Evolutionary conservation across 2,888 invertebrate genomes (phyloP).

Genomic region (Zygaena filipendulae): DNA sequence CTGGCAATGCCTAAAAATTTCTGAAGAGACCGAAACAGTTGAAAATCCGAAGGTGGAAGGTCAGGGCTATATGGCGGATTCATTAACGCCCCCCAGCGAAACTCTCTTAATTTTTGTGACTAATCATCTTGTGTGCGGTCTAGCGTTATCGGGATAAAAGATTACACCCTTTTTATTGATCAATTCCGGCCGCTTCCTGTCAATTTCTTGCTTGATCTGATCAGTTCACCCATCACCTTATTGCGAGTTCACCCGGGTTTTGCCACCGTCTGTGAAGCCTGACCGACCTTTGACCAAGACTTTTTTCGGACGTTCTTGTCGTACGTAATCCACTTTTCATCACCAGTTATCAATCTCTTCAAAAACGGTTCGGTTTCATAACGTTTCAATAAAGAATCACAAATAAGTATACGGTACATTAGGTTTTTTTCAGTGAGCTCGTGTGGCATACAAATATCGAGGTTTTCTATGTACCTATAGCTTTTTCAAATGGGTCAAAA

Average conservation of each 20-base stretch:
- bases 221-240: conserved; percentile 1
- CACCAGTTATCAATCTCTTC: too few relatives aligned
- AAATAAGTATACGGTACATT: too few relatives aligned
- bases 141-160: conserved; percentile 6
- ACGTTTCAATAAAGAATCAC: too few relatives aligned
- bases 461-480: too few relatives aligned
- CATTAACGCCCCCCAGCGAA: conserved; percentile 8
- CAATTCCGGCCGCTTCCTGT: background rate
- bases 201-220: background rate
- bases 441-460: too few relatives aligned
- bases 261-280: too few relatives aligned
- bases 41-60: conserved; percentile 10
- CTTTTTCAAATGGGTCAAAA: background rate
- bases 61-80: conserved; percentile 6
- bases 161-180: conserved; percentile 2
- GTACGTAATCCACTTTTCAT: conserved; percentile 1
- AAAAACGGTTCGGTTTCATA: too few relatives aligned
- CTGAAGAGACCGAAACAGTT: conserved; percentile 6
- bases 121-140: conserved; percentile 8
- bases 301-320: conserved; percentile 3
- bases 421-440: too few relatives aligned
- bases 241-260: too few relatives aligned
- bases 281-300: too few relatives aligned
- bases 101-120: conserved; percentile 11
- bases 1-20: conserved; percentile 3